Base-by-base conservation (phyloP, 2,113 vertebrate genomes). In the Zeus faber region DNA sequence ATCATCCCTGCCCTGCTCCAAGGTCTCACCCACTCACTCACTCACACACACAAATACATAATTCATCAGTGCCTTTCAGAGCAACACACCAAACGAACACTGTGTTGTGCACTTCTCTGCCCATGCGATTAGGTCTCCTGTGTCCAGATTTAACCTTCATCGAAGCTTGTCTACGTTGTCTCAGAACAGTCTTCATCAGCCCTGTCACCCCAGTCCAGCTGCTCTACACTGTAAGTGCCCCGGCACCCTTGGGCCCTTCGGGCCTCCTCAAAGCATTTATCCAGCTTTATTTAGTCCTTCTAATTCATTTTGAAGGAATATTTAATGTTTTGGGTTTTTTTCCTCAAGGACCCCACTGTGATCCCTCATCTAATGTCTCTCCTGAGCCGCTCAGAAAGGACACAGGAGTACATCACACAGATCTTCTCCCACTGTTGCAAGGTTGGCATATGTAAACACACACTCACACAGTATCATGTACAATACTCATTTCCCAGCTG, bases 351-450 rank as follows among this genome's bases (percentile, higher is more conserved):
- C 83, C 84, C 89, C 79, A 93, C 94, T 78, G 96, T 99, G 83
- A 96, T 98, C 64, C 95, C 97, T 6, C 97, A 97, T 83, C 92
- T 99, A 67, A 98, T 99, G 96, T 92, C 91, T 2, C 89, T 98
- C 69, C 90, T 99, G 65, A 93, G 94, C 85, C 92, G 88, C 85
- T 97, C 95, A 55, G 91, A 90, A 76, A 92, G 91, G 60, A 97
- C 95, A 14, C 95, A 99, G 80, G 97, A 99, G 75, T 99, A 98
- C 86, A 96, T 96, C 84, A 99, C 95, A 58, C 96, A 99, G 92
- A 97, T 99, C 87, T 98, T 98, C 91, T 96, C 96, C 55, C 95
- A 99, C 84, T 99, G 97, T 89, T 99, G 97, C 92, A 98, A 98
- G 93, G 97, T 99, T 92, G 51, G 49, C 62, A 60, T 58, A 58